Conservation (phyloP, 2,888 invertebrate species). For the Latheticus oryzae region DNA sequence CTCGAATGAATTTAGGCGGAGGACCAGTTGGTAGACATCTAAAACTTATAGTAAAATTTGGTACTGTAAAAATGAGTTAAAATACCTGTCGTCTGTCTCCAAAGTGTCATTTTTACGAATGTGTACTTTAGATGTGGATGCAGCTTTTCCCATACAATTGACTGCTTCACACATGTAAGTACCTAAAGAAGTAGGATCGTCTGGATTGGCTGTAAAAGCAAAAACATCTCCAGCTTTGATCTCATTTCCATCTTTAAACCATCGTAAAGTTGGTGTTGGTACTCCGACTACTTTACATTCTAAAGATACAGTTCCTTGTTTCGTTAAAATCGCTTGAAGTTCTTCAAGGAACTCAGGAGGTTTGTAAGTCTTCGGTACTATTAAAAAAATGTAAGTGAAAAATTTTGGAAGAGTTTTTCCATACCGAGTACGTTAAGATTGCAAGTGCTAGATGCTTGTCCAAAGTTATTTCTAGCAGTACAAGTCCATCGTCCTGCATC, state of each 20-base stretch:
- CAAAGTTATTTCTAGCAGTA: slow-evolving; percentile 81
- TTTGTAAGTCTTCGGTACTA: slow-evolving; percentile 89
- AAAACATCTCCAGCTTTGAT: slow-evolving; percentile 92
- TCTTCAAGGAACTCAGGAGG: slow-evolving; percentile 89
- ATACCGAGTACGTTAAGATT: slow-evolving; percentile 83
- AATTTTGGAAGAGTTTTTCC: too few species aligned
- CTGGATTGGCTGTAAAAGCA: slow-evolving; percentile 84
- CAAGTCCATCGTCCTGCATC: slow-evolving; percentile 90
- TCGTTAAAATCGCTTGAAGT: slow-evolving; percentile 83
- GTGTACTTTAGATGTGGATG: slow-evolving; percentile 86
- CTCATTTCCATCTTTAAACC: slow-evolving; percentile 88
- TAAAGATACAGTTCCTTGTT: slow-evolving; percentile 88
- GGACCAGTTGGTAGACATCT: slow-evolving; percentile 73
- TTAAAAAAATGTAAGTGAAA: not conserved
- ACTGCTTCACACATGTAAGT: slow-evolving; percentile 89
- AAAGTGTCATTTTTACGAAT: slow-evolving; percentile 83
- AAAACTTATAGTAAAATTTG: not conserved
- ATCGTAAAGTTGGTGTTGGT: slow-evolving; percentile 78
- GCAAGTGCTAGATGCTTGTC: slow-evolving; percentile 80
- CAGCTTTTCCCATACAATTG: slow-evolving; percentile 88
- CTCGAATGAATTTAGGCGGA: slow-evolving; percentile 82
- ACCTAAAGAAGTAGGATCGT: slow-evolving; percentile 87
- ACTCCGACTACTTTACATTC: slow-evolving; percentile 93
- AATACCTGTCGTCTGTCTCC: slow-evolving; percentile 76
- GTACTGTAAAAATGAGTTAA: not conserved